Evolutionary conservation across 1,140 invertebrate genomes (phyloP), one percentile per base, ranked within the genome.

Genomic region (Melanaphis sacchari): DNA sequence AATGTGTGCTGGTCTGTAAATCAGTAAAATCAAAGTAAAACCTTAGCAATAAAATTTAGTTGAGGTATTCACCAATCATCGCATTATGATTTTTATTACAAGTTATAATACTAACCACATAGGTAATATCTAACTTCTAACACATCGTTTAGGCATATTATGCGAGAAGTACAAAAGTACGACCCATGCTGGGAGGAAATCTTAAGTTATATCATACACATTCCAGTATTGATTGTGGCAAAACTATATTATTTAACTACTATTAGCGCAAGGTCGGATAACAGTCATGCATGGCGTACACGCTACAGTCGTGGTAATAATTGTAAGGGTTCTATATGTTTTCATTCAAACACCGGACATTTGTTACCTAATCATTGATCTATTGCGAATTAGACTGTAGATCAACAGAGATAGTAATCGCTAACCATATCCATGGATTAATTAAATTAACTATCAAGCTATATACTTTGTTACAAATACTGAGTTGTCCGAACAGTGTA

Each of bases 321-420:
- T 76, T 76, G 59, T 76, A n/a, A 76, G 31, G 31, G 59, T 5
- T n/a, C 59, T 59, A 66, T 66, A 66, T 15, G 59, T 76, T 76
- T 76, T 76, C 5, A 21, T 18, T 31, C n/a, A 76, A 76, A 76
- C 59, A 76, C 59, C 59, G 59, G 59, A 76, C 59, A 76, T 76
- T 76, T n/a, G n/a, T 76, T 76, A 76, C 59, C 31, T 76, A 76
- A 76, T 76, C 31, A 36, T 76, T n/a, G 59, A 76, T 76, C 31
- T 76, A 76, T n/a, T 76, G 59, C 59, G 59, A 76, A 76, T 76
- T 15, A n/a, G 59, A 31, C 15, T 76, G n/a, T 22, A n/a, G 11
- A n/a, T n/a, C n/a, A n/a, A n/a, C 59, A 76, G 59, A 76, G 59
- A 76, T 76, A 76, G n/a, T n/a, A 76, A 76, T 76, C 59, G 31